These are phyloP conservation scores for Gila orcuttii DNA, from an alignment of 2,113 vertebrate species.

Conservation along the genomic window DNA sequence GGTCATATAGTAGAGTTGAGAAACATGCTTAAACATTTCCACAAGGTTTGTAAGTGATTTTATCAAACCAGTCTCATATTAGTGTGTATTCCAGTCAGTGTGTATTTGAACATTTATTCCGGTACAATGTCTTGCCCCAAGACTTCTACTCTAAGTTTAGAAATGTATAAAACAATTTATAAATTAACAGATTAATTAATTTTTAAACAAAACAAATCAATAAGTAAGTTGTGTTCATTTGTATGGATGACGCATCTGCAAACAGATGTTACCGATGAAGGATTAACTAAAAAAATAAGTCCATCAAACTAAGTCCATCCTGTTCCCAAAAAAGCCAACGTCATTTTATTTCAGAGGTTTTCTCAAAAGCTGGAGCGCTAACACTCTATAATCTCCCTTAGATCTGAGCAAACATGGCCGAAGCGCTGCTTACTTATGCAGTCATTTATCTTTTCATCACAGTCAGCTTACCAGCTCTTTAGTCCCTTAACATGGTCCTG, in stretches of 20 bases:
- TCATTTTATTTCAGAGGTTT: slow-evolving; percentile 82
- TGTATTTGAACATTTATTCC: background rate
- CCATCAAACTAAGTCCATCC: background rate
- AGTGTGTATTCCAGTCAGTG: background rate
- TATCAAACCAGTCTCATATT: background rate
- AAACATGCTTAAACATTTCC: background rate
- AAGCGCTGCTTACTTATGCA: slow-evolving; percentile 86
- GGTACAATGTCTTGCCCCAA: no score
- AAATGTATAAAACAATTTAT: no score
- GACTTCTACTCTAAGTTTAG: no score
- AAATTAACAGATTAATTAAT: no score
- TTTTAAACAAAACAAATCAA: no score
- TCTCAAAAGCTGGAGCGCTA: slow-evolving; percentile 86
- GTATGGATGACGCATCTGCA: no score
- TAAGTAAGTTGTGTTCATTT: no score
- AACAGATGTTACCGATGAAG: no score
- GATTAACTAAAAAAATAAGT: no score
- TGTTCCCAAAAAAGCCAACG: slow-evolving; percentile 78
- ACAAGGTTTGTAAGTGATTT: background rate
- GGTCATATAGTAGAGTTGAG: background rate
- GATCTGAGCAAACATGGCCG: slow-evolving; percentile 88
- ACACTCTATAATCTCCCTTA: slow-evolving; percentile 92
- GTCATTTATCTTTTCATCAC: slow-evolving; percentile 94
- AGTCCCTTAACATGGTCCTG: slow-evolving; percentile 77
- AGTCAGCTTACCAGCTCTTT: slow-evolving; percentile 88